Evolutionary conservation across 2,113 vertebrate genomes (phyloP), one percentile per base, ranked within the genome.

Genomic region (Hippocampus mohnikei): DNA sequence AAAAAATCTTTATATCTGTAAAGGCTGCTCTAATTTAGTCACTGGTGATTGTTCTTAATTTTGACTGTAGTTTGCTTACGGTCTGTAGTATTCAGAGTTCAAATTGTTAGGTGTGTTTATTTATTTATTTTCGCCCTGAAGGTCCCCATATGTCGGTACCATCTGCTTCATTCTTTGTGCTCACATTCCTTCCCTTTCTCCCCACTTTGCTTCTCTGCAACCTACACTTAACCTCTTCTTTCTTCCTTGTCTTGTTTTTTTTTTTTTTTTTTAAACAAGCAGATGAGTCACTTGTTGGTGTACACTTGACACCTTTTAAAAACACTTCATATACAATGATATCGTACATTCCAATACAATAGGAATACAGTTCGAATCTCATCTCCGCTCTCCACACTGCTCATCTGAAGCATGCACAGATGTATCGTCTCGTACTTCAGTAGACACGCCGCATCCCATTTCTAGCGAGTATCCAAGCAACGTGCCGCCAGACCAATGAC

Each of bases 81-180:
- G 74, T 84, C 81, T 81, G 73, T 64, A 69, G 77, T 79, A 69
- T 73, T 86, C 78, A 79, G 82, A 83, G 79, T 84, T 88, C 81
- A 85, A 86, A 70, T 79, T 69, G 52, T 81, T 87, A 79, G 84
- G 78, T 84, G 72, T 77, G 81, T 46, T 75, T 78, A 86, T 81
- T 84, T 82, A 83, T 84, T 87, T 89, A 86, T 90, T 85, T 84
- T 72, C 7, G 5, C 71, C 82, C 83, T 81, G 71, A 89, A 90
- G 87, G 82, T 77, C 83, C 81, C 88, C 92, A 91, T 92, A 92
- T 92, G 91, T 86, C 81, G 65, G 41, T 48, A 64, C 90, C 90
- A 91, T 92, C 91, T 93, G 91, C 85, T 85, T 73, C 78, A 88
- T 85, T 80, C 61, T 70, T 70, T 33, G 70, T 21, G 27, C 82